Percentiles rank a stretch among this genome's conserved stretches.
These are phyloP conservation scores for Metellina segmentata DNA, from an alignment of 2,888 invertebrate genomes.

Conservation along the genomic window DNA sequence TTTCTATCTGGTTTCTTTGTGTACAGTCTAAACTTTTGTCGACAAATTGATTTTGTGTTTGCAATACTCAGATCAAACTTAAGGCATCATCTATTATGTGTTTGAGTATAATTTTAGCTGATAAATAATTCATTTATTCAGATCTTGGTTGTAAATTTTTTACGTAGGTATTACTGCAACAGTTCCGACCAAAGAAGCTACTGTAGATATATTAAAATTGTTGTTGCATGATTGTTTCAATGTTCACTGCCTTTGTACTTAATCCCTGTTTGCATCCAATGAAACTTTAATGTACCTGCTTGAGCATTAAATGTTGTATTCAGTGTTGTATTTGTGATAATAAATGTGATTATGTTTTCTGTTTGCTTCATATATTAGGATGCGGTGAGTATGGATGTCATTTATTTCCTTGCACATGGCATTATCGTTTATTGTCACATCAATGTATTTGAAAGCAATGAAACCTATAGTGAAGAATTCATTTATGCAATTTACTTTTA, in stretches of 20 bases:
- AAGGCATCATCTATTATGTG: too few relatives aligned
- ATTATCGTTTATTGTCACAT: slow-evolving; percentile 8
- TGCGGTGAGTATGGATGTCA: slow-evolving; percentile 75
- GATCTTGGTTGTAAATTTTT: too few relatives aligned
- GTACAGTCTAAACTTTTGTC: too few relatives aligned
- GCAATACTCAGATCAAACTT: too few relatives aligned
- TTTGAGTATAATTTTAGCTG: too few relatives aligned
- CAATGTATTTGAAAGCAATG: slow-evolving; percentile 61
- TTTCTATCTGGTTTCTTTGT: too few relatives aligned
- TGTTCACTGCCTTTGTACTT: slow-evolving; percentile 65
- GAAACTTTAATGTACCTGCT: slow-evolving; percentile 62
- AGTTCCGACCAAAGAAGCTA: too few relatives aligned
- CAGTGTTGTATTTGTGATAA: slow-evolving; percentile 48
- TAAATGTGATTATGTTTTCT: slow-evolving; percentile 63
- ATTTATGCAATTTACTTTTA: background rate
- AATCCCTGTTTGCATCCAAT: slow-evolving; percentile 65
- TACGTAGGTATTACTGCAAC: too few relatives aligned
- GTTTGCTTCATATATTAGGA: slow-evolving; percentile 69
- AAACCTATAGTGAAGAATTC: slow-evolving; percentile 55
- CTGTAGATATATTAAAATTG: too few relatives aligned
- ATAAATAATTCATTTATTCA: too few relatives aligned
- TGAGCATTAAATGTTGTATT: slow-evolving; percentile 58
- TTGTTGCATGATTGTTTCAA: slow-evolving; percentile 35
- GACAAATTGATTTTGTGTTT: too few relatives aligned
- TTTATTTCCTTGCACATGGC: slow-evolving; percentile 31